Percentiles rank a stretch among this genome's conserved stretches.
Conservation (phyloP, 2,113 vertebrate species). For the Oryzias curvinotus region DNA sequence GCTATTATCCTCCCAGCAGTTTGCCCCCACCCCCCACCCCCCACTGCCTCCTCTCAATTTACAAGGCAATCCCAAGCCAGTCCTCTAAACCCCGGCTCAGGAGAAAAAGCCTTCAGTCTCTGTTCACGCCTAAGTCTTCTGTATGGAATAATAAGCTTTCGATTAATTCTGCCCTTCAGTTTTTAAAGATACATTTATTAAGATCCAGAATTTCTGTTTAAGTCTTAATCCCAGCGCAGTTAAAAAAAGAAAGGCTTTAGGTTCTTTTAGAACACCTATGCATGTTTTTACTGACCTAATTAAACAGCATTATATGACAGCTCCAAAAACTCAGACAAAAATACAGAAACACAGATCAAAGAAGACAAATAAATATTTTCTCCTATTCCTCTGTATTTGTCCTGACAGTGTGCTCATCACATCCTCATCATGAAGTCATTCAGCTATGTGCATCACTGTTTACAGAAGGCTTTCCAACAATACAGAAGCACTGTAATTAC, state of each 20-base stretch:
- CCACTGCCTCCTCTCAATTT: conserved; percentile 41
- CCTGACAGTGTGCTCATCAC: conserved; percentile 13
- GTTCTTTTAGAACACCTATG: conserved; percentile 10
- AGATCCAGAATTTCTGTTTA: conserved; percentile 25
- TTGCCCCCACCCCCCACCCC: conserved; percentile 15
- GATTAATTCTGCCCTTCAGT: conserved; percentile 56
- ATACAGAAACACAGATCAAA: not conserved
- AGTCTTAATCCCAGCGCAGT: conserved; percentile 40
- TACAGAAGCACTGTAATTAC: conserved; percentile 21
- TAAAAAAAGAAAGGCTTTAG: conserved; percentile 21
- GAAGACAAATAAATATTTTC: not conserved
- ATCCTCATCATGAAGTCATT: conserved; percentile 8
- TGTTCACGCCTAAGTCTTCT: conserved; percentile 46
- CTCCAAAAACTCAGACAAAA: not conserved
- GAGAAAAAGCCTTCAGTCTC: conserved; percentile 45
- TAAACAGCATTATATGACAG: not conserved
- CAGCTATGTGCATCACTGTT: conserved; percentile 5
- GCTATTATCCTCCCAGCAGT: conserved; percentile 46
- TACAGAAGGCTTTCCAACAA: conserved; percentile 19
- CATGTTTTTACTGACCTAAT: not conserved
- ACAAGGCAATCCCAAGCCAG: conserved; percentile 39
- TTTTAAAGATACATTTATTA: conserved; percentile 64
- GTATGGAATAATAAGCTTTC: conserved; percentile 57
- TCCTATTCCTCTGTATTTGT: not conserved
- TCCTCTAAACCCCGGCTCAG: conserved; percentile 34